phyloP scores from a whole-genome alignment of 2,888 invertebrate genomes.

The Noctuana brunneofusca region DNA sequence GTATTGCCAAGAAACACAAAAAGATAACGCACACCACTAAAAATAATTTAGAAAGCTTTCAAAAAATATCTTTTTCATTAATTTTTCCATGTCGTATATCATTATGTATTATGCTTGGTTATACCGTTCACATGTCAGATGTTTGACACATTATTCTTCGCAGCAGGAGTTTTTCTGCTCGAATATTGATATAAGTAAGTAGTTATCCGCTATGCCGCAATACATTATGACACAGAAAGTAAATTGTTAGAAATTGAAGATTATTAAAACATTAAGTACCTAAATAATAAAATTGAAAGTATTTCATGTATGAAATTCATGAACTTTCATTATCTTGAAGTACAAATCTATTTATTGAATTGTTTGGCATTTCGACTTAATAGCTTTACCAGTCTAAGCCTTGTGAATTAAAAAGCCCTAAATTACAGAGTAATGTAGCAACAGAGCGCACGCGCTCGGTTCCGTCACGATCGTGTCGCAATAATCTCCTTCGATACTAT shows the following conservation, averaged over 20 bases:
- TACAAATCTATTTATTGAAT: not conserved
- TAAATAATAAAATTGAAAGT: too few relatives aligned
- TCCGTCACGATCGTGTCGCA: conserved; percentile 48
- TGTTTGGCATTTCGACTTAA: conserved; percentile 13
- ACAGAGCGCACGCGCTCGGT: conserved; percentile 36
- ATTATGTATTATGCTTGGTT: too few relatives aligned
- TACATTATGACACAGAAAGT: too few relatives aligned
- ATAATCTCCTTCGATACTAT: conserved; percentile 2
- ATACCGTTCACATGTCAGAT: not conserved
- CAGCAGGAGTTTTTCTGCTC: too few relatives aligned
- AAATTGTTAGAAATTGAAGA: too few relatives aligned
- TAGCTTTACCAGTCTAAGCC: conserved; percentile 1
- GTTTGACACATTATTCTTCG: too few relatives aligned
- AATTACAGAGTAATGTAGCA: conserved; percentile 44
- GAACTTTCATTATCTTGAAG: conserved; percentile 16
- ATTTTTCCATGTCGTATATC: too few relatives aligned
- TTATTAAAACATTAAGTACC: too few relatives aligned
- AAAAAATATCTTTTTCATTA: not conserved
- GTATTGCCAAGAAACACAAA: not conserved
- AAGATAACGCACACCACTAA: conserved; percentile 1
- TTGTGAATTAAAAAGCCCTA: conserved; percentile 36
- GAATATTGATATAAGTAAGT: too few relatives aligned
- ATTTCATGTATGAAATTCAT: too few relatives aligned
- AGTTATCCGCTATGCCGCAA: too few relatives aligned
- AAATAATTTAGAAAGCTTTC: not conserved